These are phyloP conservation scores for Drosophila mayaguana DNA, from an alignment of 2,888 invertebrate species.

Conservation along the genomic window DNA sequence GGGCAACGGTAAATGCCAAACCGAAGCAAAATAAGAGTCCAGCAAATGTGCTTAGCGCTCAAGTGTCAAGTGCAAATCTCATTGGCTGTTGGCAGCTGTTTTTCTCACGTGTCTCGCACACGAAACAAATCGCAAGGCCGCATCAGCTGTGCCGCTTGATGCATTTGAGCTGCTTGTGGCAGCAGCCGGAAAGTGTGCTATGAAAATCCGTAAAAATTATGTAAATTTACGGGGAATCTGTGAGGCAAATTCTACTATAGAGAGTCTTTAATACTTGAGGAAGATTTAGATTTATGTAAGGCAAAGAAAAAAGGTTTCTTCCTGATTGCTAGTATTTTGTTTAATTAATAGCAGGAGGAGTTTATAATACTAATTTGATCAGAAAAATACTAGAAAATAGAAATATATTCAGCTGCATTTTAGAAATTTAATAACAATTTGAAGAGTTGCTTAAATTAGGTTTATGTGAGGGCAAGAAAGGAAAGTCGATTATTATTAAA, in stretches of 20 bases:
- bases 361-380: no score
- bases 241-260: background rate
- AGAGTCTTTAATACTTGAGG: background rate
- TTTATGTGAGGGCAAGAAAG: background rate
- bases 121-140: constrained; percentile 4
- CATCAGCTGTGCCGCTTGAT: constrained; percentile 39
- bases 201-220: constrained; percentile 1
- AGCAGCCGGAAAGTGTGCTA: constrained; percentile 14
- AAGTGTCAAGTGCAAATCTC: constrained; percentile 8
- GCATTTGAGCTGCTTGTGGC: constrained; percentile 28
- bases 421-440: no score
- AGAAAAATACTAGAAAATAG: no score
- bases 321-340: no score
- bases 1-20: constrained; percentile 4
- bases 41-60: constrained; percentile 1
- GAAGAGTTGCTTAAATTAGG: no score
- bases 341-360: no score
- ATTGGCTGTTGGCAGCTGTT: constrained; percentile 8
- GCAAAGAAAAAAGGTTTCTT: no score
- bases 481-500: no score
- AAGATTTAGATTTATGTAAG: no score
- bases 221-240: background rate
- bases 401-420: no score
- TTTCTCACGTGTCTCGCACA: constrained; percentile 8
- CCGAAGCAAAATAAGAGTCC: background rate